Conservation (phyloP, 37 sponge, comb jelly and placozoan species). For the Halisarca cf. caerulea region DNA sequence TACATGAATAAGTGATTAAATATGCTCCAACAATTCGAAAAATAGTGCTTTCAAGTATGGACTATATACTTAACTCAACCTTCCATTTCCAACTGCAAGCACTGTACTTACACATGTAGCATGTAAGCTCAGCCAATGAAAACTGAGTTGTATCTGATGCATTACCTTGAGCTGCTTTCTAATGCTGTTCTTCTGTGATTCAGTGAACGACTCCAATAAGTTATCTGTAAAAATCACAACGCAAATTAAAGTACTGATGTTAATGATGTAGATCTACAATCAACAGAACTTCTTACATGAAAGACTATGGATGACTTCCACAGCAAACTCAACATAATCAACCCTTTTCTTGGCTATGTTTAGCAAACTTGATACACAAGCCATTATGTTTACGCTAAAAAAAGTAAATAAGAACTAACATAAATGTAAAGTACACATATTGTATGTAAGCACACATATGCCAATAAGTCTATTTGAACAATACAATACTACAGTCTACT, state of each 20-base stretch:
- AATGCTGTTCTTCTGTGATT: slow-evolving; percentile 85
- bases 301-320: slow-evolving; percentile 18
- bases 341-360: slow-evolving; percentile 75
- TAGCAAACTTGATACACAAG: slow-evolving; percentile 71
- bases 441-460: no score
- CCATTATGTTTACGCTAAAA: slow-evolving; percentile 80
- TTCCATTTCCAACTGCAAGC: no score
- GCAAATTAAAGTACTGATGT: background rate
- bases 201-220: background rate
- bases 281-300: background rate
- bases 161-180: slow-evolving; percentile 88
- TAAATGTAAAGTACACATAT: no score
- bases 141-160: no score
- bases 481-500: no score
- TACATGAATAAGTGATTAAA: no score
- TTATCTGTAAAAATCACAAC: background rate
- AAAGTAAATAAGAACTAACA: background rate
- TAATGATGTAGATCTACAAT: background rate
- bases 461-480: no score
- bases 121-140: no score
- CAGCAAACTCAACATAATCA: slow-evolving; percentile 26
- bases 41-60: no score
- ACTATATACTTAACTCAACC: no score
- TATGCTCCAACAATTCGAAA: no score
- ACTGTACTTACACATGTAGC: no score